phyloP scores from a whole-genome alignment of 2,888 invertebrate genomes.

The Drosophila emarginata region DNA sequence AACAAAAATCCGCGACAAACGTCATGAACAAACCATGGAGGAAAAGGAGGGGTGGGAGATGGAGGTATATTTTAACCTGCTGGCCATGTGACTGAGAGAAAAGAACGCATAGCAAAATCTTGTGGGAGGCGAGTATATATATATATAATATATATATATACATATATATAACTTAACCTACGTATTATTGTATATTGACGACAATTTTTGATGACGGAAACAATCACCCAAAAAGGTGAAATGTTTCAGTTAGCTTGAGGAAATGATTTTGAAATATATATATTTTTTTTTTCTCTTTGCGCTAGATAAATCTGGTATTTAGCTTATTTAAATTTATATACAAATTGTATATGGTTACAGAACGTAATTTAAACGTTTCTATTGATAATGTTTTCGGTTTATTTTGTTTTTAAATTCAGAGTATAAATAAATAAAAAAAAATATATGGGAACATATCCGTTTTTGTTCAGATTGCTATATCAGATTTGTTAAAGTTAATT shows the following conservation, averaged over 20 bases:
- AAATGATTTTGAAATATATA: constrained; percentile 1
- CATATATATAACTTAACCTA: not conserved
- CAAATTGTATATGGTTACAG: not conserved
- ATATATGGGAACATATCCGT: too few relatives aligned
- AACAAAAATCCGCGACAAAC: constrained; percentile 54
- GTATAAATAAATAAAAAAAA: too few relatives aligned
- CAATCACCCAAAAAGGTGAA: not conserved
- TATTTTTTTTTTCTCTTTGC: too few relatives aligned
- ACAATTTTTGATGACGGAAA: constrained; percentile 13
- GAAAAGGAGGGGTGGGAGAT: not conserved
- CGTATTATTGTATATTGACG: not conserved
- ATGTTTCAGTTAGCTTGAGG: not conserved
- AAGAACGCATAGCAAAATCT: constrained; percentile 18
- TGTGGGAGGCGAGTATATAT: constrained; percentile 12
- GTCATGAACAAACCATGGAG: constrained; percentile 47
- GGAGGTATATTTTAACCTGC: constrained; percentile 11
- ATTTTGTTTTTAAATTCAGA: too few relatives aligned
- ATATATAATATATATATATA: not conserved
- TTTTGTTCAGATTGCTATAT: too few relatives aligned
- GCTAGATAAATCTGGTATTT: not conserved
- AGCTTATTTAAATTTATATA: not conserved
- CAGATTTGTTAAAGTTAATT: too few relatives aligned
- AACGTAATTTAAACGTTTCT: too few relatives aligned
- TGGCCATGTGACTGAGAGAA: constrained; percentile 31
- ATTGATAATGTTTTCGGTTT: too few relatives aligned